Conservation (phyloP, 2,888 invertebrate genomes). For the Acronicta aceris region DNA sequence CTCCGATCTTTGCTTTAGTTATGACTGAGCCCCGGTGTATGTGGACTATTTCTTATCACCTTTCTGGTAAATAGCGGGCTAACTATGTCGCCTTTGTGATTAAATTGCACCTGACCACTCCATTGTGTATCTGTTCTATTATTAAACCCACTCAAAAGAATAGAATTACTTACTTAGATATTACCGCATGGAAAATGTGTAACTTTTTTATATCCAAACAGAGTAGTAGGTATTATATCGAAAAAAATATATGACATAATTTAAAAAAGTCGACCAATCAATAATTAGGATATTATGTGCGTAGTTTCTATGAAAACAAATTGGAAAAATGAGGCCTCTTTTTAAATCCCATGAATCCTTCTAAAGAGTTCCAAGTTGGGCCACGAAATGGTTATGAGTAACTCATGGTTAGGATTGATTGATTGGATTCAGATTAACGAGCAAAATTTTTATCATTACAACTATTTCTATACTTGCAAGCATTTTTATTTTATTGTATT, state of each 20-base stretch:
- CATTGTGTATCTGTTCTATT: conserved; percentile 39
- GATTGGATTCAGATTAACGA: too few species aligned
- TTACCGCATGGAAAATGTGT: background rate
- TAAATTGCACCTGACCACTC: conserved; percentile 30
- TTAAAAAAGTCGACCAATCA: background rate
- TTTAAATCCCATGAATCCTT: too few species aligned
- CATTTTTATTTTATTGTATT: too few species aligned
- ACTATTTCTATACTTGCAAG: too few species aligned
- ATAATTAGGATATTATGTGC: too few species aligned
- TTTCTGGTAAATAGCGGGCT: conserved; percentile 32
- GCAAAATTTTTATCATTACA: too few species aligned
- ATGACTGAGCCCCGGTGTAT: conserved; percentile 16
- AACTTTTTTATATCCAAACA: background rate
- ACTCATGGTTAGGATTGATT: too few species aligned
- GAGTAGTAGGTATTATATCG: background rate
- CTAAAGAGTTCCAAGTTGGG: too few species aligned
- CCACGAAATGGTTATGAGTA: too few species aligned
- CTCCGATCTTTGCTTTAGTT: conserved; percentile 19
- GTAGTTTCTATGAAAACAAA: too few species aligned
- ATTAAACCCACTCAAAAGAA: conserved; percentile 14
- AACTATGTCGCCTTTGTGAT: conserved; percentile 37
- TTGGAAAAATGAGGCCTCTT: too few species aligned
- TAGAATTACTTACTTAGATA: conserved; percentile 3
- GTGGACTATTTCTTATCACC: conserved; percentile 33
- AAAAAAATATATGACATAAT: background rate